Evolutionary conservation across 37 sponge, comb jelly and placozoan genomes (phyloP), one percentile per base, ranked within the genome.

Genomic region (Corticium candelabrum): DNA sequence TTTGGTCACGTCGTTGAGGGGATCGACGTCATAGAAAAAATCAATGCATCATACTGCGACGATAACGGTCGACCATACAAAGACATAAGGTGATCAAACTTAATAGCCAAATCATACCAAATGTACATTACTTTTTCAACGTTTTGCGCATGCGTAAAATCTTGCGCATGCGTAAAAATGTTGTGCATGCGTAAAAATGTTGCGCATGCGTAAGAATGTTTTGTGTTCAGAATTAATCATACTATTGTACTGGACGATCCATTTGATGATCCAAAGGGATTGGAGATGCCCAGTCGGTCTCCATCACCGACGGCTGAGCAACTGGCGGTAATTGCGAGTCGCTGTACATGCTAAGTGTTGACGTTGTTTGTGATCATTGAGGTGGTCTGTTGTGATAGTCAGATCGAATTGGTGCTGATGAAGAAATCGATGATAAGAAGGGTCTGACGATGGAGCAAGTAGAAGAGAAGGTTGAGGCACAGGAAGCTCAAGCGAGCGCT

Each of bases 201-300:
- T n/a, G n/a, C n/a, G n/a, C n/a, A n/a, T n/a, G n/a, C n/a, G n/a
- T n/a, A n/a, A n/a, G n/a, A n/a, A 50, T 21, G 62, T 50, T 50
- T 21, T 11, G 21, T 27, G 21, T 50, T 50, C 62, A 77, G 92
- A 39, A 91, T 97, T 11, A 81, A 86, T 39, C 99, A 97, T 78
- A 97, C 99, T n/a, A 81, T 97, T 0, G 41, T 97, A 0, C 87
- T 97, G 21, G 95, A 97, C 21, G 99, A 97, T 40, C 99, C 99
- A 0, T 94, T 84, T 82, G 78, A 74, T 21, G 99, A 97, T 68
- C 92, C 86, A 30, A 84, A 80, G 56, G 91, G 89, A 75, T 5
- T 71, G 11, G 1, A 36, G 1, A 56, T 79, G 1, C 95, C 95
- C 0, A 81, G 81, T 5, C 85, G 89, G 2, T 94, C 95, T 37